A percentile compares a stretch with the other conserved stretches of the same genome.
Evolutionary conservation across 1,140 invertebrate species (phyloP).

Genomic region (Onthophagus taurus): DNA sequence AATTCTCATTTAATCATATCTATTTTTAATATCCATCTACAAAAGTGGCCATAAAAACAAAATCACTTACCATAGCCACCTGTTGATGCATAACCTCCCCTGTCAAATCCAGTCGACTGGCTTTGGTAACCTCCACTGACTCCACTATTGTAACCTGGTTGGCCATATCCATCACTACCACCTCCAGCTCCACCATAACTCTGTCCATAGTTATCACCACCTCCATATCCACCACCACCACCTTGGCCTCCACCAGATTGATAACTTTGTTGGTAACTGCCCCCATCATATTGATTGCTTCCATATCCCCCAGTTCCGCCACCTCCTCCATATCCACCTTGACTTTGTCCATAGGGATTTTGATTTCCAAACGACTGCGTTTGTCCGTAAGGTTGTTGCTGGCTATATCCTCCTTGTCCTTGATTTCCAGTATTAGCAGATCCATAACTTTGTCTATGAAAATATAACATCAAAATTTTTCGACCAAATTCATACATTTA

Average conservation of each 20-base stretch:
- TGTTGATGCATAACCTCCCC: constrained; percentile 7
- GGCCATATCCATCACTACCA: constrained; percentile 7
- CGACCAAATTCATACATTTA: too few species aligned
- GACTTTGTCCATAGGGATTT: constrained; percentile 4
- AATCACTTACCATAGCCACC: constrained; percentile 9
- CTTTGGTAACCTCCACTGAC: constrained; percentile 11
- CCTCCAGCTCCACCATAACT: background rate
- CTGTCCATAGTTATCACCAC: constrained; percentile 6
- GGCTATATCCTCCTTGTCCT: constrained; percentile 5
- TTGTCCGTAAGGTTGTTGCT: constrained; percentile 8
- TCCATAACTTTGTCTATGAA: constrained; percentile 7
- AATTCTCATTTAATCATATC: too few species aligned
- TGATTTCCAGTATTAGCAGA: background rate
- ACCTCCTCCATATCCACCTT: constrained; percentile 8
- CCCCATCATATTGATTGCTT: constrained; percentile 3
- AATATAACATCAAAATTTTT: too few species aligned
- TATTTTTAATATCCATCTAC: too few species aligned
- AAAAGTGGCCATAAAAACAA: background rate
- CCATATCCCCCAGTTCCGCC: constrained; percentile 1
- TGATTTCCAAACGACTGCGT: constrained; percentile 6
- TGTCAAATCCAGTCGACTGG: constrained; percentile 6
- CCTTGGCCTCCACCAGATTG: constrained; percentile 7
- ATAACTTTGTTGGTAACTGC: constrained; percentile 7
- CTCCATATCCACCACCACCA: constrained; percentile 4
- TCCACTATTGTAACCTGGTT: constrained; percentile 6